Conservation (phyloP, 2,113 vertebrate genomes). For the Dipodomys ordii region DNA sequence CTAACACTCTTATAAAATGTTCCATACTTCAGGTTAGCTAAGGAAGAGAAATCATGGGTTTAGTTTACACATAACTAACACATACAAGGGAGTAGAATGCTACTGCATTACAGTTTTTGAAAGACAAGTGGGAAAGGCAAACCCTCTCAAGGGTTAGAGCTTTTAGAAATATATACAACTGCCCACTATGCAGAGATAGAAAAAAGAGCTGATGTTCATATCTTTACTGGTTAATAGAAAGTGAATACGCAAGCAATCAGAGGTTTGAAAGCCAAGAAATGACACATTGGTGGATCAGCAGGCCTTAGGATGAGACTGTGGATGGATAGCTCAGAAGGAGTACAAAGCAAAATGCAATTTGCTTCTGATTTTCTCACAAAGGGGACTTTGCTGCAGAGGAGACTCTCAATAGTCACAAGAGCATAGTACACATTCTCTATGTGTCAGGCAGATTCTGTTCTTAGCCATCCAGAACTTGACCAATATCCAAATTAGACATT, state of each 20-base stretch:
- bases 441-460: neutral
- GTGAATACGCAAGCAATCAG: neutral
- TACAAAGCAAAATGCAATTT: slow-evolving; percentile 3
- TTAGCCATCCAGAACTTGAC: neutral
- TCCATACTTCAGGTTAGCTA: neutral
- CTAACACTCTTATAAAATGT: neutral
- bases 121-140: neutral
- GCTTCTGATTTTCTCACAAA: neutral
- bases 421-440: neutral
- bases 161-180: neutral
- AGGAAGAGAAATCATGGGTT: slow-evolving; percentile 16
- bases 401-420: neutral
- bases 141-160: neutral
- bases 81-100: neutral
- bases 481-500: neutral
- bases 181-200: neutral
- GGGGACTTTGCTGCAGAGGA: neutral
- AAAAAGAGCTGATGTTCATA: neutral
- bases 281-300: neutral
- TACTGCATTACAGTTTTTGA: neutral
- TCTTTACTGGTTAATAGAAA: neutral
- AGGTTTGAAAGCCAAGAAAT: neutral
- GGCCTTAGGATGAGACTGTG: neutral
- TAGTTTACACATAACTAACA: neutral
- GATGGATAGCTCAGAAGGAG: neutral